Evolutionary conservation across 2,888 invertebrate genomes (phyloP), one percentile per base, ranked within the genome.

Genomic region (Torymus aiolomorphi): DNA sequence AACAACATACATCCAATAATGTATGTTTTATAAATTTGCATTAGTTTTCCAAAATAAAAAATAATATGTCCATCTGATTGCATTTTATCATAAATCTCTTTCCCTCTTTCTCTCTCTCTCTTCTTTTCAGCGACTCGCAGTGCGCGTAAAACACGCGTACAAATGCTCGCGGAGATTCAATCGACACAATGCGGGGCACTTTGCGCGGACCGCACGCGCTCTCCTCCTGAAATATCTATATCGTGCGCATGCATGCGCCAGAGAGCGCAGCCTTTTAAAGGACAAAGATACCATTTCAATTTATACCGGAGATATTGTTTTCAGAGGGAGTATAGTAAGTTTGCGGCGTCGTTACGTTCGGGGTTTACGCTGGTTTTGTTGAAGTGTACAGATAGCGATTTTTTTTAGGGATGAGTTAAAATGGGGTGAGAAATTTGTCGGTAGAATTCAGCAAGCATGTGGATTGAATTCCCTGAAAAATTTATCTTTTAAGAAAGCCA

Each of bases 221-320:
- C 42, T 42, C 42, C 57, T 69, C 42, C 16, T 54, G 42, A 72
- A 51, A 62, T 72, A 72, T 72, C 54, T 62, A 51, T 51, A 62
- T 54, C 54, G 14, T 42, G 8, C 2, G 8, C 8, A 3, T 8
- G 31, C 8, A 18, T n/a, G 52, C 62, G 16, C 31, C 31, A n/a
- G 31, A 49, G 24, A 10, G 52, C 51, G 59, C 20, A 59, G 42
- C 20, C 61, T 51, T 20, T 31, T 62, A 62, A 13, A 62, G 52
- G 52, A 72, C 52, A 72, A 72, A 62, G 52, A 62, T 72, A 16
- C 62, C 16, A 12, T 72, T 62, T 59, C 62, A 62, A 72, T 62
- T 62, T 72, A 62, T 62, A 54, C 12, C 12, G 4, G 10, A 2
- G n/a, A 61, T 52, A 51, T 16, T n/a, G 49, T 59, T 13, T 12